Evolutionary conservation across 2,888 invertebrate species (phyloP), one percentile per base, ranked within the genome.

Genomic region (Cephus nigrinus): DNA sequence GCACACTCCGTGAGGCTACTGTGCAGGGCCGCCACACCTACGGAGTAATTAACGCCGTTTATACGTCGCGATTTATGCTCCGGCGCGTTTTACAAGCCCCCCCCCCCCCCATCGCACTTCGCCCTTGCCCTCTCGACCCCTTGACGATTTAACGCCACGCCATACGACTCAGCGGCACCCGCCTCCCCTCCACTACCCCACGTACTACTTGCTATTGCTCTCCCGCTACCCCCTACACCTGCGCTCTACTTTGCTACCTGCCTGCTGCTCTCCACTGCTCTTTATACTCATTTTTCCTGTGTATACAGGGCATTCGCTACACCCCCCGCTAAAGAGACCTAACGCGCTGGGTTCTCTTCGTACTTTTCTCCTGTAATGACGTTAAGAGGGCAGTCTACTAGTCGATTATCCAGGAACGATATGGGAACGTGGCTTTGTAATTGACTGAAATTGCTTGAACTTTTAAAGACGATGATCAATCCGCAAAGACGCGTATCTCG

Each of bases 41-140:
- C 83, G 82, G 80, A 83, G 85, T 85, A 86, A 87, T 87, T 87
- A 85, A 85, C 85, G 85, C 84, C 84, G 80, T 84, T 85, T 84
- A 84, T 83, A 83, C 84, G 83, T 82, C 82, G 84, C 84, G 85
- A 86, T 86, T 86, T 86, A 86, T 84, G 85, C 83, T 83, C 80
- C 82, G 80, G 82, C 82, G 84, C 83, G 82, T 82, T 83, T 85
- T 84, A 84, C 84, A 85, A 82, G 79, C 23, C 55, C 23, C 40
- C 40, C 23, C 40, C 40, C 40, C 9, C 33, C 40, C 40, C 40
- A 0, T 55, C 55, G 0, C 9, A 23, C 55, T 23, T 23, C 23
- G 55, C 23, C 55, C 23, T 55, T 55, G 9, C 23, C 23, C 55
- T 23, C 55, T 55, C 55, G 23, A 55, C 55, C 55, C 55, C 55